Evolutionary conservation across 2,113 vertebrate genomes (phyloP), one percentile per base, ranked within the genome.

Genomic region (Melanerpes aurifrons): DNA sequence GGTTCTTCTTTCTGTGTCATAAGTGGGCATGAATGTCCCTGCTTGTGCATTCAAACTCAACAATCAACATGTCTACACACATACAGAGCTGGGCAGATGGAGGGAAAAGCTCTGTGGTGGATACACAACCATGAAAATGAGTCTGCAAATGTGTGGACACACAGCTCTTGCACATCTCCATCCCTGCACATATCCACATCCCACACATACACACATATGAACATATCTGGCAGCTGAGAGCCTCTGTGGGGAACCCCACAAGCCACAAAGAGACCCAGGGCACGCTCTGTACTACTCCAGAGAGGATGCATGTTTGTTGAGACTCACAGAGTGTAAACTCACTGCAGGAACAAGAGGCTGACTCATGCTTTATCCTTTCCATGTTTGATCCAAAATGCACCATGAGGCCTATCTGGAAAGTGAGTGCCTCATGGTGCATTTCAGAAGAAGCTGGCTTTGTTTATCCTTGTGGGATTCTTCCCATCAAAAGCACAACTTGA

Each of bases 271-370:
- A 37, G 25, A 68, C 1, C 1, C 0, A 6, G 73, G 31, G 2
- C 3, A 3, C 3, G 31, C 14, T 2, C 1, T 35, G 58, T 66
- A 40, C 59, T 18, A 11, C 17, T 15, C 17, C 4, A 16, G 32
- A 69, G 12, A 61, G 2, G 4, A 24, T 50, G 9, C 0, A 1
- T 9, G 6, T 35, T 69, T 5, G 0, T 10, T 0, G 45, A 43
- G 86, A 80, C 29, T 22, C 1, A 0, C 28, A 11, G 17, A 1
- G 2, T 32, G 45, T 73, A 66, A 73, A 50, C 8, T 70, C 83
- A 6, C 53, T 43, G 61, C 66, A 81, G 83, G 61, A 89, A 18
- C 29, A 43, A 16, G 28, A 21, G 25, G 19, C 62, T 90, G 83
- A 90, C 54, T 94, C 94, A 61, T 15, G 53, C n/a, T 63, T 67